Evolutionary conservation across 2,888 invertebrate species (phyloP), one percentile per base, ranked within the genome.

Genomic region (Plebejus anna): DNA sequence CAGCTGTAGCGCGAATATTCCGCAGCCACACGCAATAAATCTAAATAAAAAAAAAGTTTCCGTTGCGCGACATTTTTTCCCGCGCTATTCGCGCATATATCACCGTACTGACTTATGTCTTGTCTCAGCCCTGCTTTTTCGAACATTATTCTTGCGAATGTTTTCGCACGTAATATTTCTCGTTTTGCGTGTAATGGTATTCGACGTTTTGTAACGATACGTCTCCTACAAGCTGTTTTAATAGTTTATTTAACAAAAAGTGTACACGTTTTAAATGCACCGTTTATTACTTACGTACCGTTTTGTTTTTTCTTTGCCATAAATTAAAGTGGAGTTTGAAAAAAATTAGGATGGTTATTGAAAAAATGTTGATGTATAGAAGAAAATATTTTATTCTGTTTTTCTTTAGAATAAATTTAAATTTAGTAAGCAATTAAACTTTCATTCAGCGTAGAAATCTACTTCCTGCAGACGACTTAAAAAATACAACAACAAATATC

Each of bases 61-160:
- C 91, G 89, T 88, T 85, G 85, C 82, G 86, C 89, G 92, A 92
- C 92, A 93, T 92, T 93, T 94, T 92, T 94, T 94, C 92, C 91
- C 91, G 92, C 92, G 91, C 91, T 90, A 90, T 90, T 86, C 82
- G 83, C 84, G 84, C 89, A 91, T 93, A 90, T 92, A 92, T 94
- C 92, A 92, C 90, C 82, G 79, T 84, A 85, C 89, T 90, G 90
- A 90, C 90, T 90, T 90, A 90, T 90, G 89, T 86, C 84, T 83
- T 83, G 85, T 84, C 83, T 82, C 81, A 79, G 81, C 81, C 82
- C 83, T 80, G 82, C 83, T 84, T 82, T 84, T 84, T 81, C 82
- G 81, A 81, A 82, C 79, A 78, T 76, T 76, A 61, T 77, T 78
- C 76, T 72, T 78, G 79, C 77, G 75, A 77, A 77, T 76, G 77